Base-by-base conservation (phyloP, 1,140 invertebrate species). In the Aleiodes sp. region DNA sequence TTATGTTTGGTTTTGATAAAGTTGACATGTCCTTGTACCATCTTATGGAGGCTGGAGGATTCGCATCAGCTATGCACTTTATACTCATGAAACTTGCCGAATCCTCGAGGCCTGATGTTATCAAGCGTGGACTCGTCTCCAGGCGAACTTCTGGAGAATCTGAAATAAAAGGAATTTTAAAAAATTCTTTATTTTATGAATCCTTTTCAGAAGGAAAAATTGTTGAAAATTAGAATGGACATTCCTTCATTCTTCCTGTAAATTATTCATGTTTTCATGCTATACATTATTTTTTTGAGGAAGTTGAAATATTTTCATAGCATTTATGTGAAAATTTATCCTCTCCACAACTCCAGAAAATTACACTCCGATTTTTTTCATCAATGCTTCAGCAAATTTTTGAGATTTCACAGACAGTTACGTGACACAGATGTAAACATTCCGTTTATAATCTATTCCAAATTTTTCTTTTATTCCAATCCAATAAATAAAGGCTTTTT, bases 41-140 rank as follows among this genome's bases (percentile, higher is more conserved):
- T 77, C 94, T 91, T 62, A 96, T 92, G 52, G 89, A 91, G 7
- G 94, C 93, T 59, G 90, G 88, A 3, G 95, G 95, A 87, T 97
- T 97, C 19, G 94, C 93, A 77, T 94, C 93, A 26, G 94, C 93
- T 46, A 90, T 83, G 77, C 95, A 97, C 75, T 91, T 89, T 28
- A 97, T 86, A 8, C 90, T 90, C 62, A 96, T 88, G 16, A 91
- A 90, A 82, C 82, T 85, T 24, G 75, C 70, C 43, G 78, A 82
- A 70, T 85, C 83, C 60, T 85, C 83, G 0, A 84, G 66, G 0
- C 77, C 80, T 1, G 75, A 33, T 4, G 76, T 71, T 29, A 82
- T 59, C 28, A 79, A 62, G 0, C 81, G 70, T 0, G 83, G 84
- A 35, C 75, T 83, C 46, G 80, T 84, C 65, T 84, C 83, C 26